These are phyloP conservation scores for Troides oblongomaculatus DNA, from an alignment of 2,888 invertebrate genomes.

Conservation along the genomic window DNA sequence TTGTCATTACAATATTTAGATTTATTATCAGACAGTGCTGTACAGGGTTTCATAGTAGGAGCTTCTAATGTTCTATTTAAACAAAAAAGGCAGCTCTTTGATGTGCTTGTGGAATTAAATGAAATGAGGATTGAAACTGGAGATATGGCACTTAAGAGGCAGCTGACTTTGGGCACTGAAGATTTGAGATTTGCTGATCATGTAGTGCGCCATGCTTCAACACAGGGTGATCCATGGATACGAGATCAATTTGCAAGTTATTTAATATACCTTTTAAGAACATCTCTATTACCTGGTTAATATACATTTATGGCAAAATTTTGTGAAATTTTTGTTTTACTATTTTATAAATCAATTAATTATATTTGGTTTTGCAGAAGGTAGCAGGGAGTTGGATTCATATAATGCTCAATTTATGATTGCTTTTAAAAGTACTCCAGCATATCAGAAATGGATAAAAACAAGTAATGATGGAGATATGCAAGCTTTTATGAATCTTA, in stretches of 20 bases:
- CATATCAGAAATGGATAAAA: constrained; percentile 91
- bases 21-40: constrained; percentile 91
- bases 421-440: constrained; percentile 93
- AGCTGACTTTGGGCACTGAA: constrained; percentile 94
- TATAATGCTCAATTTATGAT: constrained; percentile 91
- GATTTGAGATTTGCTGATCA: constrained; percentile 97
- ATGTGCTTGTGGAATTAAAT: constrained; percentile 94
- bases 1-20: constrained; percentile 97
- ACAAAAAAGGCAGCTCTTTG: constrained; percentile 94
- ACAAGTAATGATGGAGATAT: constrained; percentile 80
- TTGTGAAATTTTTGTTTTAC: constrained; percentile 8
- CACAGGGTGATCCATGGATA: constrained; percentile 97
- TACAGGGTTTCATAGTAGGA: constrained; percentile 93
- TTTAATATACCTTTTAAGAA: constrained; percentile 88
- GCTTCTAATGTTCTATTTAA: constrained; percentile 99
- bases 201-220: constrained; percentile 85
- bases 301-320: constrained; percentile 8
- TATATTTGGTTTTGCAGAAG: constrained; percentile 76
- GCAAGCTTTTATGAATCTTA: constrained; percentile 84
- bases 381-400: constrained; percentile 90
- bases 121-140: constrained; percentile 91
- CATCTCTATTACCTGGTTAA: constrained; percentile 86
- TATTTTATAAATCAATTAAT: constrained; percentile 1
- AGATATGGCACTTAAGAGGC: constrained; percentile 88
- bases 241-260: constrained; percentile 95